Conservation (phyloP, 2,113 vertebrate genomes). For the Calypte anna region DNA sequence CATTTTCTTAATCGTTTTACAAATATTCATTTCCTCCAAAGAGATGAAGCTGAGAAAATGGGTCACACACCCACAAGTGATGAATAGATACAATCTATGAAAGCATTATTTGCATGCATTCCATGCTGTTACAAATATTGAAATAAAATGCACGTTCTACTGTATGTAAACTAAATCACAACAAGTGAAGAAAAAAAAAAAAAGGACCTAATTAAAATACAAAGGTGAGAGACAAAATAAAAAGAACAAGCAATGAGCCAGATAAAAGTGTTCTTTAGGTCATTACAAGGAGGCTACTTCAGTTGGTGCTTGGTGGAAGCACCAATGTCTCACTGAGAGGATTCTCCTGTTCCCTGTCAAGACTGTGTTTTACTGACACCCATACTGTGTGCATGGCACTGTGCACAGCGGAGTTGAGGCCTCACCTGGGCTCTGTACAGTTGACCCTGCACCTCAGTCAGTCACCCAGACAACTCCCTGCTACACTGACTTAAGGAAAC, state of each 20-base stretch:
- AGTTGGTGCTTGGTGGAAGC: neutral
- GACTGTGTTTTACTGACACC: neutral
- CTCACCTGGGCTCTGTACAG: neutral
- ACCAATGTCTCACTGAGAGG: neutral
- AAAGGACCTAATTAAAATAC: slow-evolving; percentile 48
- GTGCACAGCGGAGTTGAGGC: fast-evolving
- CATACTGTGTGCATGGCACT: neutral
- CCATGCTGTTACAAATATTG: neutral
- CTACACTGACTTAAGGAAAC: neutral
- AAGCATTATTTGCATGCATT: slow-evolving; percentile 21
- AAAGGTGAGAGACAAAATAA: slow-evolving; percentile 40
- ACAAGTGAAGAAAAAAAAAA: neutral
- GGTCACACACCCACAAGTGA: neutral
- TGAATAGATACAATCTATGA: neutral
- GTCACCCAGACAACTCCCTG: neutral
- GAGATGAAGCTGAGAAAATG: neutral
- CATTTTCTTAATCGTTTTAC: neutral
- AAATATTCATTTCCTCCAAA: neutral
- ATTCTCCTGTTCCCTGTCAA: neutral
- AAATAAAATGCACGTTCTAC: slow-evolving; percentile 35
- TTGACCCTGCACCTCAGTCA: neutral
- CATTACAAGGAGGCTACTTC: neutral
- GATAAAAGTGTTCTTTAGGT: neutral
- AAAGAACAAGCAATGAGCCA: slow-evolving; percentile 1
- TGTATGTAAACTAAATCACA: slow-evolving; percentile 28